Evolutionary conservation across 2,797 vertebrate species (phyloP).

Genomic region (Gobio occitaniae): DNA sequence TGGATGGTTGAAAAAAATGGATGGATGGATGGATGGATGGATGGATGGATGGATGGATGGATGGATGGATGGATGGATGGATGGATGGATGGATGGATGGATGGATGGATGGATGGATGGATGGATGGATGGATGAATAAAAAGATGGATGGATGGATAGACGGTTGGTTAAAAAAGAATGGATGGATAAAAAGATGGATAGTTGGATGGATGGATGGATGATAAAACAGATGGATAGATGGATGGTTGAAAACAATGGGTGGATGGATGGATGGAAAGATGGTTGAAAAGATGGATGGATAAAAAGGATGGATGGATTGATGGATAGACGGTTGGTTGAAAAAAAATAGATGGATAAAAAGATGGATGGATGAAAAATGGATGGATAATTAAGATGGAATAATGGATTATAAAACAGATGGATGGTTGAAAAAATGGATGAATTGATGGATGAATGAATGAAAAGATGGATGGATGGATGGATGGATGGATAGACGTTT

Average conservation of each 20-base stretch:
- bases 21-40: too few species aligned
- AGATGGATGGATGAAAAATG: background rate
- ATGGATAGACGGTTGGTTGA: background rate
- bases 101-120: background rate
- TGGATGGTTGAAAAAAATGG: too few species aligned
- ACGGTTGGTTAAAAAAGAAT: too few species aligned
- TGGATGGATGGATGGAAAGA: background rate
- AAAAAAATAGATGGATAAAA: background rate
- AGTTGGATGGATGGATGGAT: background rate
- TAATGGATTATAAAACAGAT: too few species aligned
- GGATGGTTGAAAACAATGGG: background rate
- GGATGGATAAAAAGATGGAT: background rate
- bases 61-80: background rate
- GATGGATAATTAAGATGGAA: too few species aligned
- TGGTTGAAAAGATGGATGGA: background rate
- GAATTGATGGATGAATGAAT: background rate
- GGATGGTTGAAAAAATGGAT: too few species aligned
- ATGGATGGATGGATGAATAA: background rate
- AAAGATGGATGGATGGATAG: background rate
- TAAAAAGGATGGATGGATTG: background rate
- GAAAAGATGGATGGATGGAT: background rate
- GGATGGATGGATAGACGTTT: background rate
- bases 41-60: background rate
- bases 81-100: background rate
- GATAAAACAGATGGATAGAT: background rate